These are phyloP conservation scores for Cariama cristata DNA, from an alignment of 2,113 vertebrate genomes.

Conservation along the genomic window DNA sequence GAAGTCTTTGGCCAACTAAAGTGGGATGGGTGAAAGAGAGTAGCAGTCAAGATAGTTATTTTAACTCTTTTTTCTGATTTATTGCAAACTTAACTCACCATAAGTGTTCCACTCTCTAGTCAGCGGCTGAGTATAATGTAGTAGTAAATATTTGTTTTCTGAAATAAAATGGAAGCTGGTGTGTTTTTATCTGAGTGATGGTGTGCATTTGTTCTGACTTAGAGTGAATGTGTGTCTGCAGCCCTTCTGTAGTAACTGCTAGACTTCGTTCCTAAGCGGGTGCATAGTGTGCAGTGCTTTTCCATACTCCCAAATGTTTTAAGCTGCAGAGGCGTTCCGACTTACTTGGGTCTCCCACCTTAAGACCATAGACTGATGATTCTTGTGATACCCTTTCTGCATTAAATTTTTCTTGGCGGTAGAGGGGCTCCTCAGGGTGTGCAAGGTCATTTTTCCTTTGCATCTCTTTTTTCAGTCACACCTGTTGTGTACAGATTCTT, in stretches of 20 bases:
- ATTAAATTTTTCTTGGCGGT: neutral
- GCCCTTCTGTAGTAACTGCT: neutral
- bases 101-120: neutral
- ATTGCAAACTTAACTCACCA: neutral
- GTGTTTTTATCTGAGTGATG: neutral
- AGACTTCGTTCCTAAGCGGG: rapidly evolving
- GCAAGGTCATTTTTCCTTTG: neutral
- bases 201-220: neutral
- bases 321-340: neutral
- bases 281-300: rapidly evolving
- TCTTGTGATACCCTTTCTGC: neutral
- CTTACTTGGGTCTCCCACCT: neutral
- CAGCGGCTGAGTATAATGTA: neutral
- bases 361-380: neutral
- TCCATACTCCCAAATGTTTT: neutral
- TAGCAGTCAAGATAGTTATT: neutral
- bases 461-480: neutral
- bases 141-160: neutral
- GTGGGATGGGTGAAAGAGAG: neutral
- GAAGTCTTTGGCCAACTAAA: neutral
- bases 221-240: neutral
- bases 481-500: neutral
- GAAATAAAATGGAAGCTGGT: neutral
- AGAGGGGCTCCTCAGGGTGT: neutral
- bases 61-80: neutral